Evolutionary conservation across 2,113 vertebrate genomes (phyloP), one percentile per base, ranked within the genome.

Genomic region (Pontoporia blainvillei): DNA sequence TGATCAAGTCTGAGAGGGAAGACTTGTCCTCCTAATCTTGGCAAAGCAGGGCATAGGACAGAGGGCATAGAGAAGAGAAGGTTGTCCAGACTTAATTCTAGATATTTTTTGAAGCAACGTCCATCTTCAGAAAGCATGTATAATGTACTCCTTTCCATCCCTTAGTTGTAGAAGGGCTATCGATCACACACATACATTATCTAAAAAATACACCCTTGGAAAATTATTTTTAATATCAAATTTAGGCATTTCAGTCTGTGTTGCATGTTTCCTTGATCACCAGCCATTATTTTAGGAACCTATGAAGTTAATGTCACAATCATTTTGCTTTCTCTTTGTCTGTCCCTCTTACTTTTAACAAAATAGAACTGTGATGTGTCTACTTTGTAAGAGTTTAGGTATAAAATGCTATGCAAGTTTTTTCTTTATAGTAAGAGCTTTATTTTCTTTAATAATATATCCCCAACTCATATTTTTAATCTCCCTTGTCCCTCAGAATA

Each of bases 331-430:
- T 91, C 31, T 59, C 39, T 59, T 25, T 95, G 46, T 82, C 75
- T 95, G 66, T 75, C 10, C 81, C 62, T 64, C 49, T 76, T 82
- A 79, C 69, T 83, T n/a, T 88, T 20, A 96, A 84, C 89, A 96
- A 87, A 98, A 97, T 98, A 97, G 97, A 96, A 96, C 98, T 98
- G 91, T 96, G 96, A 49, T 98, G 94, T 97, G 92, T 98, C 97
- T 98, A 98, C 85, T 98, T 96, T 95, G 96, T 97, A 94, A 98
- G 96, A 92, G 95, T 98, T 95, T 98, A 98, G 97, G 62, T 98
- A 98, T 96, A 98, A 96, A 98, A 3, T 5, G 97, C 98, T 98
- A 98, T 98, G 98, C 98, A 98, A 98, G 81, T 94, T 96, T 97
- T 97, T 91, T 96, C 97, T 96, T 97, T 97, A 91, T 97, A 97